Base-by-base conservation (phyloP, 2,113 vertebrate genomes). In the Oryzias woworae region DNA sequence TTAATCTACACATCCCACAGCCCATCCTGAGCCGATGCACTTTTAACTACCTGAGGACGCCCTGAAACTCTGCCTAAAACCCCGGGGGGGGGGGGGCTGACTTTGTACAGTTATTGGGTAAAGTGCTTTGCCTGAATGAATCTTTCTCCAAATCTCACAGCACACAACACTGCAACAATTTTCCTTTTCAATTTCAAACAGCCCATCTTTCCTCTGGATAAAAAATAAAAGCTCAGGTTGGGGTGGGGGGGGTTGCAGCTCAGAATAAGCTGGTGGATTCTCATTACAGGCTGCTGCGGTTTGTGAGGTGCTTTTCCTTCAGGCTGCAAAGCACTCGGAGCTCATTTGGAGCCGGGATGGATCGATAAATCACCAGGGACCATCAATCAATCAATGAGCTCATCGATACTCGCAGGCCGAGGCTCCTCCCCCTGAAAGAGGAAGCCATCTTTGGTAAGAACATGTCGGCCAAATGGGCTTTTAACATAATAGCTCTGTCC, bases 1-100 rank as follows among this genome's bases (percentile, higher is more conserved):
- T 86, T 89, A 85, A 87, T 87, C 86, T 77, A 81, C 85, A 76
- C 82, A 80, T 80, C 84, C 81, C 82, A 80, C 67, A 64, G 58
- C 80, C 82, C 76, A 60, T 73, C 63, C 82, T 54, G 73, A 83
- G 81, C 75, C 84, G 57, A 81, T 86, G 87, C 83, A 71, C 83
- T 75, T 85, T 78, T 85, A 89, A 87, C 86, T 83, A 88, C 81
- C 76, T 75, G 50, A 73, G 79, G 74, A 86, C 70, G 78, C 75
- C 78, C 66, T 31, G 65, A 66, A 73, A 80, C 81, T 82, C 83
- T 71, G 53, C 74, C 66, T 47, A 48, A 78, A 83, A 75, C 72
- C 72, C 65, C 61, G 1, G 71, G 76, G 36, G 62, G 78, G 69
- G 62, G 63, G 74, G 71, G 80, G 75, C 80, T 77, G 78, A 80